phyloP scores from a whole-genome alignment of 2,113 vertebrate genomes.

The Lycocorax pyrrhopterus region DNA sequence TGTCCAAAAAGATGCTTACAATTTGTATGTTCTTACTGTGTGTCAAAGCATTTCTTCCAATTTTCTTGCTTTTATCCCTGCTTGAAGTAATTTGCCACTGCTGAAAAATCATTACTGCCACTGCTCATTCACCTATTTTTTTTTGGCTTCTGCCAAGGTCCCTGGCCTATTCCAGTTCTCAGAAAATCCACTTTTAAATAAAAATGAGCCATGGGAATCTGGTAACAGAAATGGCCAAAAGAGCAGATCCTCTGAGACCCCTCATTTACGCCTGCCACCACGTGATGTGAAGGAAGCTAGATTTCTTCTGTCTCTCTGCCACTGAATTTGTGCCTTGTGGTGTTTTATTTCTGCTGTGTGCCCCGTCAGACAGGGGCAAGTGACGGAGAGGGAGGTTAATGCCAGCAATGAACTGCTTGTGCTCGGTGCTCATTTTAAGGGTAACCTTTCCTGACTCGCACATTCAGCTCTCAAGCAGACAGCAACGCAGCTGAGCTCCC shows the following conservation, averaged over 20 bases:
- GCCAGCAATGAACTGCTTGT: neutral
- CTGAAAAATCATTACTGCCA: neutral
- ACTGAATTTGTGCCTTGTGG: neutral
- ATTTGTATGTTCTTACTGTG: neutral
- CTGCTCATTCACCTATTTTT: neutral
- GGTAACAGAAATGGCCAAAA: neutral
- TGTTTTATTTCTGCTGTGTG: neutral
- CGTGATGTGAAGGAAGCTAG: neutral
- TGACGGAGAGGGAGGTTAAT: neutral
- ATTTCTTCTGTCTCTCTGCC: neutral
- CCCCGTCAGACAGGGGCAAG: neutral
- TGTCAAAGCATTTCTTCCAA: neutral
- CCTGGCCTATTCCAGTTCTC: neutral
- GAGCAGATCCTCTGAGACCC: neutral
- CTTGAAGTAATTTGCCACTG: constrained; percentile 21
- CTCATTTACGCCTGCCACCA: rapidly evolving
- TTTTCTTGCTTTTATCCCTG: constrained; percentile 33
- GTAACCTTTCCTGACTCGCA: neutral
- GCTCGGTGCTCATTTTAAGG: neutral
- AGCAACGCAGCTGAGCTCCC: rapidly evolving
- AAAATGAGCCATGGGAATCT: neutral
- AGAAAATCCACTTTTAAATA: neutral
- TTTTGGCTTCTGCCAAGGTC: neutral
- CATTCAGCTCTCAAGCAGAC: neutral
- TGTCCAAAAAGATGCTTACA: neutral